A percentile compares a stretch with the other conserved stretches of the same genome.
phyloP scores from a whole-genome alignment of 1,140 invertebrate species.

The Chymomyza costata region DNA sequence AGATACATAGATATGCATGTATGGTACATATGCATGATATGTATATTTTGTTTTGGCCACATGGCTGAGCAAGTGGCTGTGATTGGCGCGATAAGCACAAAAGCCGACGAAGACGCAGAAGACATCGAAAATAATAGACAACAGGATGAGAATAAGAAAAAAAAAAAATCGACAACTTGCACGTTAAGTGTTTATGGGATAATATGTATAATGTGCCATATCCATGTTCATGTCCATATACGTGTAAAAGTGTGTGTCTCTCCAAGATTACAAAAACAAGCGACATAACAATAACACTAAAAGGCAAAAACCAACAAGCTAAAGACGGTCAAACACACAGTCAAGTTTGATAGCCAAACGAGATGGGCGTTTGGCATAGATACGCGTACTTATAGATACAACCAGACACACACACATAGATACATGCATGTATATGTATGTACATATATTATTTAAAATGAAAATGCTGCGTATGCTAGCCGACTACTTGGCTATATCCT shows the following conservation, averaged over 20 bases:
- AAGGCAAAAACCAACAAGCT: conserved; percentile 12
- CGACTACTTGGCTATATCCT: too few relatives aligned
- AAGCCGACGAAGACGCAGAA: conserved; percentile 45
- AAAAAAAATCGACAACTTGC: conserved; percentile 40
- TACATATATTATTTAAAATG: too few relatives aligned
- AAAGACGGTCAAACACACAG: background rate
- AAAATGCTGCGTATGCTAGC: too few relatives aligned
- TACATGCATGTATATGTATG: too few relatives aligned
- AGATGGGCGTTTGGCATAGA: conserved; percentile 30
- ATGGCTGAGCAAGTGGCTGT: too few relatives aligned
- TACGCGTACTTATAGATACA: conserved; percentile 32
- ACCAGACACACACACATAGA: too few relatives aligned
- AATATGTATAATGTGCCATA: conserved; percentile 20
- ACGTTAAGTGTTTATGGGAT: conserved; percentile 68
- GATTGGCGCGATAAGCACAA: conserved; percentile 60
- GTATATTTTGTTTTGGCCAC: conserved; percentile 41
- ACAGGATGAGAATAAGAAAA: too few relatives aligned
- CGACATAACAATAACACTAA: conserved; percentile 54
- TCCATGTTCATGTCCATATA: conserved; percentile 2
- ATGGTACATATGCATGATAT: conserved; percentile 9
- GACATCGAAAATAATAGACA: too few relatives aligned
- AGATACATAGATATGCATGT: background rate
- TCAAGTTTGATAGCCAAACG: conserved; percentile 9
- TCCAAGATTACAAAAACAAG: conserved; percentile 36
- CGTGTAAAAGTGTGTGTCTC: background rate